Conservation (phyloP, 2,888 invertebrate genomes). For the Agrochola circellaris region DNA sequence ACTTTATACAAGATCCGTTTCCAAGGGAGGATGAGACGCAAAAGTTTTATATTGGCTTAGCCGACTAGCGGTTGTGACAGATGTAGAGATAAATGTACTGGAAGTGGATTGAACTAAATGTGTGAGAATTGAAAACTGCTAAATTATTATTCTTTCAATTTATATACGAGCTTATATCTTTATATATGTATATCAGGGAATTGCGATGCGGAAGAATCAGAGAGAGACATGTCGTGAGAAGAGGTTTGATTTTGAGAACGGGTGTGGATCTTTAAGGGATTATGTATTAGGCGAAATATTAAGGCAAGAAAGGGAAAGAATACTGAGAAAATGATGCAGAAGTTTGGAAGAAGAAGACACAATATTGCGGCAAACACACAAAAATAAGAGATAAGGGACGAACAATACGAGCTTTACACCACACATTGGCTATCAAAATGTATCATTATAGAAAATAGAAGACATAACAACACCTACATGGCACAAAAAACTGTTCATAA, state of each 20-base stretch:
- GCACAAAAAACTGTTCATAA: too few species aligned
- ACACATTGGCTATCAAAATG: neutral
- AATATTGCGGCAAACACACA: neutral
- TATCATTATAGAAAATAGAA: neutral
- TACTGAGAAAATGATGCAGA: neutral
- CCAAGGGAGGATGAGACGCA: slow-evolving; percentile 65
- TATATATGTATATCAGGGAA: neutral
- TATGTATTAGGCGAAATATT: neutral
- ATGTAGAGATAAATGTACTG: slow-evolving; percentile 38
- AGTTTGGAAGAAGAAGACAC: neutral
- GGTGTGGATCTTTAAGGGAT: neutral
- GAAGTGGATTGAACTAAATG: slow-evolving; percentile 26
- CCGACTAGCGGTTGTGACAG: slow-evolving; percentile 56
- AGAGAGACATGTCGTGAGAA: neutral
- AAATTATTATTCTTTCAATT: neutral
- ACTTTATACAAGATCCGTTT: slow-evolving; percentile 67
- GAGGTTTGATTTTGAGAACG: too few species aligned
- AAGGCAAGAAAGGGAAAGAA: neutral
- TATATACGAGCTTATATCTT: too few species aligned
- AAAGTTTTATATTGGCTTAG: slow-evolving; percentile 76
- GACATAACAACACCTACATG: neutral
- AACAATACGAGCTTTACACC: too few species aligned
- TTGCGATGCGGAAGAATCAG: neutral
- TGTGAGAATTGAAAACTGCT: neutral
- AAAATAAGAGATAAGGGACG: neutral